phyloP scores from a whole-genome alignment of 64 coral and sea anemone species.

The Platygyra sinensis region DNA sequence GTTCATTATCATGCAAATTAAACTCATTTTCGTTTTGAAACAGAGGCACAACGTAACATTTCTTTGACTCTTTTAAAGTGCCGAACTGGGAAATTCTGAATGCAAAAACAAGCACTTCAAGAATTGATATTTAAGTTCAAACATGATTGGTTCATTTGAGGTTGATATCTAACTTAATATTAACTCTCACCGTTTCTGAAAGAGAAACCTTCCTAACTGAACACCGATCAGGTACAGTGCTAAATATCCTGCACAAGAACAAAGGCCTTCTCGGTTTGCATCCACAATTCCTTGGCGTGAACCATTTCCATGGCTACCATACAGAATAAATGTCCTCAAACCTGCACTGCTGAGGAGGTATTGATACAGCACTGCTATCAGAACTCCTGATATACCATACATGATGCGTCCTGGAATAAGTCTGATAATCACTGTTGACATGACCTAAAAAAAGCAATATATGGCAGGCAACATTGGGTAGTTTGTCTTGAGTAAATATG shows the following conservation, averaged over 20 bases:
- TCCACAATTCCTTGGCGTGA: constrained; percentile 75
- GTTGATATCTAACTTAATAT: background rate
- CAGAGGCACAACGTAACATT: no score
- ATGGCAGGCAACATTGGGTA: background rate
- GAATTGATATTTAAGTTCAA: no score
- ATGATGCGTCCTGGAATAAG: background rate
- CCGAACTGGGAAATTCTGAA: no score
- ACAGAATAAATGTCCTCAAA: constrained; percentile 68
- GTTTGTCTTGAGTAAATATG: no score
- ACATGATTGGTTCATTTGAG: no score
- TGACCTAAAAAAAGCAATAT: constrained; percentile 42
- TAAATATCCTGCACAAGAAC: constrained; percentile 86
- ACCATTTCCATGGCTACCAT: constrained; percentile 76
- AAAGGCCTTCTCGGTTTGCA: constrained; percentile 93
- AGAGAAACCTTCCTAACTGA: constrained; percentile 79
- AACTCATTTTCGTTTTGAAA: no score
- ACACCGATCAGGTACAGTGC: constrained; percentile 89
- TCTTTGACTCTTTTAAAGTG: no score
- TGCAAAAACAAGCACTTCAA: no score
- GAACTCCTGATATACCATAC: constrained; percentile 69
- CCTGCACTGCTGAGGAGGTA: constrained; percentile 48
- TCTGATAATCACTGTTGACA: constrained; percentile 49
- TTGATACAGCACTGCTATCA: constrained; percentile 68
- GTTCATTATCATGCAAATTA: no score
- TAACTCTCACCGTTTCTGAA: constrained; percentile 60